A percentile compares a stretch with the other conserved stretches of the same genome.
Evolutionary conservation across 2,797 vertebrate genomes (phyloP).

Genomic region (Pristis pectinata): DNA sequence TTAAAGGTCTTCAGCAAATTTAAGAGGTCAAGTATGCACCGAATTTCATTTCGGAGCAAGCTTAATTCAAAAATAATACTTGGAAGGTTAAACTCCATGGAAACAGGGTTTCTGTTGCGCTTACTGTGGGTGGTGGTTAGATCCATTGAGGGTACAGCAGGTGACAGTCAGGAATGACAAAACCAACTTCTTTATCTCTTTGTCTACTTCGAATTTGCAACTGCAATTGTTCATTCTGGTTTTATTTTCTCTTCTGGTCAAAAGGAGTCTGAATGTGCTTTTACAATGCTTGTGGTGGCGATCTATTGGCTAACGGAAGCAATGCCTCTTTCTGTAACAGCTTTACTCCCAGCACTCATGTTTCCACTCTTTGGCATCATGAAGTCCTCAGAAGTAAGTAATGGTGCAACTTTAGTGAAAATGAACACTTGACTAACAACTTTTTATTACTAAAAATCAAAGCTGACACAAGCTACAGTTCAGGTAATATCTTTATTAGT

Average conservation of each 20-base stretch:
- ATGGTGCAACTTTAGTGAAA: background rate
- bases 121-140: background rate
- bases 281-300: constrained; percentile 69
- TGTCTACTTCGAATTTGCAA: background rate
- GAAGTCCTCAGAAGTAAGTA: constrained; percentile 65
- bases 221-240: background rate
- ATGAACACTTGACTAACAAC: constrained; percentile 34
- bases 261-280: constrained; percentile 81
- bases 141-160: background rate
- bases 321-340: constrained; percentile 72
- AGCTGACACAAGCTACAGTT: background rate
- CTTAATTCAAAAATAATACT: background rate
- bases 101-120: background rate
- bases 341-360: constrained; percentile 75
- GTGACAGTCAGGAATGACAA: background rate
- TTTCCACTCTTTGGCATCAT: constrained; percentile 81
- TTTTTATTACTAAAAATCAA: background rate
- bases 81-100: background rate
- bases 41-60: background rate
- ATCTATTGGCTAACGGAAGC: constrained; percentile 79
- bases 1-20: background rate
- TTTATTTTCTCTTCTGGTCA: constrained; percentile 37
- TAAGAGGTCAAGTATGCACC: background rate
- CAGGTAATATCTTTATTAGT: too few relatives aligned
- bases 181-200: background rate